These are phyloP conservation scores for Noturus placidus DNA, from an alignment of 2,113 vertebrate genomes.

Conservation along the genomic window DNA sequence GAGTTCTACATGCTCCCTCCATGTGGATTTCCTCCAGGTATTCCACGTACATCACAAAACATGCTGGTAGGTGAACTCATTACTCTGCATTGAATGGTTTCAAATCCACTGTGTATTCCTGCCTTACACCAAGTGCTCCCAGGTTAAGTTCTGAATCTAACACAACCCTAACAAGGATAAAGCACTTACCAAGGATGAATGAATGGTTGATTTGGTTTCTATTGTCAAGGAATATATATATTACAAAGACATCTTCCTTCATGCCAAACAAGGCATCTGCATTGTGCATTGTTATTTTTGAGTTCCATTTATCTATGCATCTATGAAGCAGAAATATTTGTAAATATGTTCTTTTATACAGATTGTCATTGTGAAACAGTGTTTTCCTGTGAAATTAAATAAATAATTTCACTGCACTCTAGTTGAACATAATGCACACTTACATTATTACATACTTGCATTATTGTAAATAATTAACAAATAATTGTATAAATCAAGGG, in stretches of 20 bases:
- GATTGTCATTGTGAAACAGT: slow-evolving; percentile 12
- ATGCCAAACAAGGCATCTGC: slow-evolving; percentile 32
- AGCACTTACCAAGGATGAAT: neutral
- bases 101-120: neutral
- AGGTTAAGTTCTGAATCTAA: neutral
- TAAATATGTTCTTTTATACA: neutral
- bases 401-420: neutral
- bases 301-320: neutral
- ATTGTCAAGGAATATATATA: slow-evolving; percentile 53
- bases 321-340: neutral
- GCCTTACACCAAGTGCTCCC: neutral
- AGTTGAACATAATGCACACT: neutral
- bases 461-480: neutral
- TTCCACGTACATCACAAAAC: neutral
- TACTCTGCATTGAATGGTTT: neutral
- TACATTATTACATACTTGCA: neutral
- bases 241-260: slow-evolving; percentile 43
- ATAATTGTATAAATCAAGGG: neutral
- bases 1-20: neutral
- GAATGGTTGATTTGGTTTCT: slow-evolving; percentile 53
- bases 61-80: neutral
- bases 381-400: neutral
- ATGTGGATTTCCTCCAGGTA: neutral
- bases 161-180: neutral
- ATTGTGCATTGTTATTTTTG: slow-evolving; percentile 40